Conservation (phyloP, 2,888 invertebrate species). For the Agrotis segetum region DNA sequence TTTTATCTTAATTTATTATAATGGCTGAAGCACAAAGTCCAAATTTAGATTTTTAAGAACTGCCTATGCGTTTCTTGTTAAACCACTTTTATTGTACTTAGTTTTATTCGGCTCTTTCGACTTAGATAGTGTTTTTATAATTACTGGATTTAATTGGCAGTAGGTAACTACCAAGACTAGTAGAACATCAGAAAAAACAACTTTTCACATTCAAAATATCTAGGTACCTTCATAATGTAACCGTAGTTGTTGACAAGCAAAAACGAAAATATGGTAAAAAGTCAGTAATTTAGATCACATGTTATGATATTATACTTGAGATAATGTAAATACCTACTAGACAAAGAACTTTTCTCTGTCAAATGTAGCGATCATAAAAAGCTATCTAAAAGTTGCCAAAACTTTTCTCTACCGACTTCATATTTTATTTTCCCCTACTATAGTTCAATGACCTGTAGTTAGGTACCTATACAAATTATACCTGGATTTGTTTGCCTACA, state of each 20-base stretch:
- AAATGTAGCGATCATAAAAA: constrained; percentile 8
- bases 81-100: not conserved
- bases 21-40: constrained; percentile 39
- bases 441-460: constrained; percentile 65
- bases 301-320: constrained; percentile 9
- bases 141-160: not conserved
- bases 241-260: constrained; percentile 29
- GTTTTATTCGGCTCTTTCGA: not conserved
- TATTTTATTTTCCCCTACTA: constrained; percentile 30
- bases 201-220: constrained; percentile 21
- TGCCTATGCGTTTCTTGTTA: constrained; percentile 19
- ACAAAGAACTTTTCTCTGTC: not conserved
- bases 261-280: constrained; percentile 8
- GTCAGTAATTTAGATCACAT: constrained; percentile 23
- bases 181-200: too few species aligned
- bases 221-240: not conserved
- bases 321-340: constrained; percentile 14
- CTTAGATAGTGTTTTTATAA: not conserved
- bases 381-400: constrained; percentile 16
- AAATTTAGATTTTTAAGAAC: constrained; percentile 15
- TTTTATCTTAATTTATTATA: constrained; percentile 42
- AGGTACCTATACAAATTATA: constrained; percentile 58
- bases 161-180: not conserved
- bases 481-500: constrained; percentile 42
- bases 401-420: constrained; percentile 21